These are phyloP conservation scores for Morpho achilles DNA, from an alignment of 2,888 invertebrate genomes.

Conservation along the genomic window DNA sequence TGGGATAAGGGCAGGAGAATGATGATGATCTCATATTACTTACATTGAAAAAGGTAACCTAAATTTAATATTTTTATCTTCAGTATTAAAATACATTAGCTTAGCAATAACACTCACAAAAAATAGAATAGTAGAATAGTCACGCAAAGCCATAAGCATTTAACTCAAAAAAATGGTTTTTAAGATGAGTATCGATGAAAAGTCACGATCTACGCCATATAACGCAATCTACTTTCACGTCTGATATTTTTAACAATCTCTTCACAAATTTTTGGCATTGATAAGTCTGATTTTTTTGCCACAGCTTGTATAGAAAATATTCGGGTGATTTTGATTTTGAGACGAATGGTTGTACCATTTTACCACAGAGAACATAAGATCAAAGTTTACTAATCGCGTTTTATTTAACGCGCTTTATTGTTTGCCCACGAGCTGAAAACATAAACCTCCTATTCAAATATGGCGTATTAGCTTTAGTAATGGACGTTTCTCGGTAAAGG, in stretches of 20 bases:
- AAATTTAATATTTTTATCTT: no score
- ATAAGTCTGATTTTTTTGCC: background rate
- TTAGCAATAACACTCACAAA: background rate
- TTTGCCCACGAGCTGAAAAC: constrained; percentile 11
- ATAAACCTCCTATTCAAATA: constrained; percentile 13
- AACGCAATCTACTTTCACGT: constrained; percentile 19
- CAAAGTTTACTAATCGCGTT: no score
- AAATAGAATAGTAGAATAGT: constrained; percentile 6
- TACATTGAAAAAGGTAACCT: no score
- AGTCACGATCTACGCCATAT: constrained; percentile 20
- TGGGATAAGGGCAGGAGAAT: no score
- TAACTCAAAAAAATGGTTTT: constrained; percentile 16
- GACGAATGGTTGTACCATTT: background rate
- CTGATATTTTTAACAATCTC: constrained; percentile 11
- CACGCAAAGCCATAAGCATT: constrained; percentile 15
- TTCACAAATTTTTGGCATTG: background rate
- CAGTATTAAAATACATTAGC: background rate
- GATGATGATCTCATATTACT: no score
- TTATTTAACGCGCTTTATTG: constrained; percentile 10
- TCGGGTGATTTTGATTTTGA: no score
- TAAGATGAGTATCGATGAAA: constrained; percentile 19
- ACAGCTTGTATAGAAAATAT: no score
- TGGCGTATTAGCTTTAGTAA: constrained; percentile 24
- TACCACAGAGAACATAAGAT: background rate
- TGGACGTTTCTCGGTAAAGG: constrained; percentile 22